Percentiles rank a stretch among this genome's conserved stretches.
Conservation (phyloP, 64 coral and sea anemone species). For the Platygyra sinensis region DNA sequence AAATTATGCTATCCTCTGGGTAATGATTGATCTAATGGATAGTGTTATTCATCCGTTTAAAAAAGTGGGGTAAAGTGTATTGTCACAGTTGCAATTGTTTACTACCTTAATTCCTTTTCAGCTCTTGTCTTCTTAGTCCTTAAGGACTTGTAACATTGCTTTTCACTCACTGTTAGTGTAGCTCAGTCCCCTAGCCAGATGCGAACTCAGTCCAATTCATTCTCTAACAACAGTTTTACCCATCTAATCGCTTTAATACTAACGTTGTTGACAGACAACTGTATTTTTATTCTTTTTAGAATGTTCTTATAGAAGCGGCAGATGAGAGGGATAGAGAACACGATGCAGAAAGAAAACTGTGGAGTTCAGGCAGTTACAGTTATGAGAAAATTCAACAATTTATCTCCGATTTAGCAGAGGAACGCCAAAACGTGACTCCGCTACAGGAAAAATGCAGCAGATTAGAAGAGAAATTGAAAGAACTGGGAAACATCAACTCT, state of each 20-base stretch:
- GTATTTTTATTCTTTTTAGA: constrained; percentile 2
- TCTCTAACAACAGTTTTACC: too few relatives aligned
- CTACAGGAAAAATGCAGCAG: constrained; percentile 40
- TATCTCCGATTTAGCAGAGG: constrained; percentile 8
- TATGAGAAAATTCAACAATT: constrained; percentile 44
- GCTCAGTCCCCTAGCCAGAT: too few relatives aligned
- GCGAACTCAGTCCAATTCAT: too few relatives aligned
- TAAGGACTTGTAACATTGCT: too few relatives aligned
- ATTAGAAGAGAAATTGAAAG: constrained; percentile 13
- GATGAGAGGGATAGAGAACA: constrained; percentile 61
- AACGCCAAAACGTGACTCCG: constrained; percentile 21
- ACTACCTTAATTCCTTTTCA: too few relatives aligned
- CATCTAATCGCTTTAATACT: too few relatives aligned
- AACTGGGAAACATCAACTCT: constrained; percentile 24
- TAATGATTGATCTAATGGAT: too few relatives aligned
- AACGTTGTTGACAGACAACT: neutral
- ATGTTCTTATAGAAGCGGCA: constrained; percentile 40
- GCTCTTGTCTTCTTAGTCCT: too few relatives aligned
- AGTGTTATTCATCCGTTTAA: too few relatives aligned
- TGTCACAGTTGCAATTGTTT: neutral
- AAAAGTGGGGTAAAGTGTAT: neutral
- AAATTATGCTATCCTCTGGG: too few relatives aligned
- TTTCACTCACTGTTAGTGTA: too few relatives aligned
- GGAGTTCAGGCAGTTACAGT: constrained; percentile 19
- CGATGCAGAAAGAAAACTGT: constrained; percentile 8